Conservation (phyloP, 2,797 vertebrate species). For the Falco peregrinus region DNA sequence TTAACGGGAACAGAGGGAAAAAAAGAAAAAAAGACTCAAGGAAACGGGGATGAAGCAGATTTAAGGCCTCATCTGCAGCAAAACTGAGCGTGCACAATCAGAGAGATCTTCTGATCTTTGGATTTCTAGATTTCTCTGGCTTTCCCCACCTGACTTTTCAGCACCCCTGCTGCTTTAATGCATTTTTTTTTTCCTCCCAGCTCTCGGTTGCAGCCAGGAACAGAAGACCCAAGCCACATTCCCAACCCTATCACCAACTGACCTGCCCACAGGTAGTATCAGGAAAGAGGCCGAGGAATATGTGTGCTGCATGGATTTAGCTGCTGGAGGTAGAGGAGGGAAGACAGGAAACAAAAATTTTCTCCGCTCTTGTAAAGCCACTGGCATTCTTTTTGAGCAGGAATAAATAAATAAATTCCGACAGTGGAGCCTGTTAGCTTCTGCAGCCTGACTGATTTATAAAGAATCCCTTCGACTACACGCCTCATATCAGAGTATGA, state of each 20-base stretch:
- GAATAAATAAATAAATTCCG: neutral
- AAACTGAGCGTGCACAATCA: neutral
- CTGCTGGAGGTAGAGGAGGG: neutral
- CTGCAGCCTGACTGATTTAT: neutral
- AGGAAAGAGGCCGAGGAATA: neutral
- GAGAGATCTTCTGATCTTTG: neutral
- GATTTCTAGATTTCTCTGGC: neutral
- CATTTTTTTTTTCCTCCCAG: neutral
- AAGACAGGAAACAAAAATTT: neutral
- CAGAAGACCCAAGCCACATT: too few relatives aligned
- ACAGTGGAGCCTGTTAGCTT: neutral
- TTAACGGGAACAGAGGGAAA: too few relatives aligned
- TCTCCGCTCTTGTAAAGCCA: neutral
- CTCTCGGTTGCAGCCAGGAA: neutral
- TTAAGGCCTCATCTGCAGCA: neutral
- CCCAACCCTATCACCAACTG: neutral
- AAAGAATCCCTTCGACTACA: neutral
- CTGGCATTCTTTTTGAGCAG: neutral
- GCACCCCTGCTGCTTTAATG: neutral
- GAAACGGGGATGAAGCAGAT: neutral
- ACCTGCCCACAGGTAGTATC: neutral
- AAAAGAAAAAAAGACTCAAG: neutral
- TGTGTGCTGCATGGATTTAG: accelerated
- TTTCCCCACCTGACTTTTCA: neutral
- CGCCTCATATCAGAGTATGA: neutral